Percentiles rank a stretch among this genome's conserved stretches.
Evolutionary conservation across 2,888 invertebrate genomes (phyloP).

Genomic region (Dolichopus griseipennis): DNA sequence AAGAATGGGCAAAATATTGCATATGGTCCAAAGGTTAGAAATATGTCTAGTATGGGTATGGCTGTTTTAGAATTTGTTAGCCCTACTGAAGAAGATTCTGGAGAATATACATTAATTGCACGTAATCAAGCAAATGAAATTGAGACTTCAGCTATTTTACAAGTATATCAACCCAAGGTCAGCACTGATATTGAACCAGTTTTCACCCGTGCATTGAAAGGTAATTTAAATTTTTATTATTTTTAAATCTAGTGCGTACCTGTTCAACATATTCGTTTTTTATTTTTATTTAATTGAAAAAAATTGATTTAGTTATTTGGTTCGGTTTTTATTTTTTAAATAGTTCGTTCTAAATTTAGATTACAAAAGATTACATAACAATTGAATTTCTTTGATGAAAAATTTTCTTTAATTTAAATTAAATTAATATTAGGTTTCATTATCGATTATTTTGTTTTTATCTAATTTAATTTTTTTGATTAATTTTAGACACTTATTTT

Average conservation of each 20-base stretch:
- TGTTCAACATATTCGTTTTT: too few relatives aligned
- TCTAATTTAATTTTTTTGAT: slow-evolving; percentile 9
- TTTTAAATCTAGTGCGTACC: too few relatives aligned
- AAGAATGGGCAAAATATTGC: slow-evolving; percentile 53
- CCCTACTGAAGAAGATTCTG: slow-evolving; percentile 59
- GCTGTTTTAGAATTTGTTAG: slow-evolving; percentile 65
- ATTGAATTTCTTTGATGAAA: background rate
- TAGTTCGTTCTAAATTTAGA: slow-evolving; percentile 7
- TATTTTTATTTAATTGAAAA: background rate
- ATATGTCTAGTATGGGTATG: slow-evolving; percentile 51
- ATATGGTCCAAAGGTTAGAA: slow-evolving; percentile 37
- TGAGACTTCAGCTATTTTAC: slow-evolving; percentile 59
- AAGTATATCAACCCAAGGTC: slow-evolving; percentile 52
- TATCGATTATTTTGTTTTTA: slow-evolving; percentile 12
- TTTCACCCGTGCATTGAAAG: slow-evolving; percentile 64
- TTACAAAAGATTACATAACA: background rate
- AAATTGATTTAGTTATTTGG: background rate
- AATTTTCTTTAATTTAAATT: slow-evolving; percentile 8
- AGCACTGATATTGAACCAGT: slow-evolving; percentile 58
- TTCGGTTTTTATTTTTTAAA: background rate
- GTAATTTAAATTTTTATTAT: slow-evolving; percentile 38
- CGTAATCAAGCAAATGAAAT: slow-evolving; percentile 64
- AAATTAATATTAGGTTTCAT: background rate
- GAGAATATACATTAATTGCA: slow-evolving; percentile 70
- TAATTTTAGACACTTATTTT: slow-evolving; percentile 57